These are phyloP conservation scores for Lithobates pipiens DNA, from an alignment of 2,797 vertebrate genomes.

Conservation along the genomic window DNA sequence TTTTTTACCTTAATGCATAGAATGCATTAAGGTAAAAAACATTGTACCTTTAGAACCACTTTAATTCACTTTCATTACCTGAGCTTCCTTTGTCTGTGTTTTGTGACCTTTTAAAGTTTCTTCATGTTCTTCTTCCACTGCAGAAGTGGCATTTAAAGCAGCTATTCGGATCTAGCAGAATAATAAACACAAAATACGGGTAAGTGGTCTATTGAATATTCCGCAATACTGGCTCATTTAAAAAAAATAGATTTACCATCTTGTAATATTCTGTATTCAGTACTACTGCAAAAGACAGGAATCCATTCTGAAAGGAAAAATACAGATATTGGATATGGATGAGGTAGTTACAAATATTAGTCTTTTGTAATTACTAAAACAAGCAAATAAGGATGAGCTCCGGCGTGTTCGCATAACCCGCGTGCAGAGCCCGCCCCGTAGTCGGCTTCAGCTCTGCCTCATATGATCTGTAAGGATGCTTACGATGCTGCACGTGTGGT, in stretches of 20 bases:
- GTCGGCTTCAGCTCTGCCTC: too few relatives aligned
- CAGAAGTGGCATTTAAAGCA: conserved; percentile 90
- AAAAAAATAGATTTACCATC: conserved; percentile 18
- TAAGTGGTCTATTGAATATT: neutral
- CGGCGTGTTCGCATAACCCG: too few relatives aligned
- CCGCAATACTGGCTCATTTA: neutral
- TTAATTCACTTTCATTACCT: conserved; percentile 74
- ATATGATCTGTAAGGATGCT: too few relatives aligned
- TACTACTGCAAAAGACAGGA: neutral
- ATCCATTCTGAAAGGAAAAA: conserved; percentile 21
- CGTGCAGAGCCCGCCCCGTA: too few relatives aligned
- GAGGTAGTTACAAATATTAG: neutral
- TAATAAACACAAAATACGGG: neutral
- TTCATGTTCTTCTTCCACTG: conserved; percentile 89
- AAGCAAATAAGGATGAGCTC: too few relatives aligned
- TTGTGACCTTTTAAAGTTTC: conserved; percentile 89
- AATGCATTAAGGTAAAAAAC: too few relatives aligned
- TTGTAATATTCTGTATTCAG: neutral
- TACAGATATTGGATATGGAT: neutral
- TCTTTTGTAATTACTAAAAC: too few relatives aligned
- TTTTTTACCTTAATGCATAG: too few relatives aligned
- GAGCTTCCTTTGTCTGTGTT: conserved; percentile 95
- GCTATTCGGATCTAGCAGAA: conserved; percentile 90
- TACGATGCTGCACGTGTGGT: too few relatives aligned
- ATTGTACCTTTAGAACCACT: too few relatives aligned